phyloP scores from a whole-genome alignment of 2,888 invertebrate species.

The Aphrophora alni region DNA sequence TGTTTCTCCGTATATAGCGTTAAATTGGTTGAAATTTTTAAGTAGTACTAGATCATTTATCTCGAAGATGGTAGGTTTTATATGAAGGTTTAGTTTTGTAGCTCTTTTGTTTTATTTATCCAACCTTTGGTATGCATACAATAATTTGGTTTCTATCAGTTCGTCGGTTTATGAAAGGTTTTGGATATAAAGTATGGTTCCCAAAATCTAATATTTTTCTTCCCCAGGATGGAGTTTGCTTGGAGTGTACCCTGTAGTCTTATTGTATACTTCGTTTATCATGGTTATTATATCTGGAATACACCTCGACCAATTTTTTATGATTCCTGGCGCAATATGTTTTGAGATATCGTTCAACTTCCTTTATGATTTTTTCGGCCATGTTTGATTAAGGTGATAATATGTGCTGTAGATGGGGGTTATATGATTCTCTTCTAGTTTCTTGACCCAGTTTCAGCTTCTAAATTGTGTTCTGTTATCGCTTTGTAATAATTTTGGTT shows the following conservation, averaged over 20 bases:
- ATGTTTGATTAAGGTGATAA: background rate
- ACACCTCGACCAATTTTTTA: background rate
- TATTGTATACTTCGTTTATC: background rate
- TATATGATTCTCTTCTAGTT: too few species aligned
- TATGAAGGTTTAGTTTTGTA: background rate
- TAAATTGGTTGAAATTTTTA: background rate
- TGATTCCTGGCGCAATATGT: background rate
- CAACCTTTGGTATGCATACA: background rate
- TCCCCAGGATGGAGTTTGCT: background rate
- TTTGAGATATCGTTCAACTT: background rate
- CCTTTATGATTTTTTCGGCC: background rate
- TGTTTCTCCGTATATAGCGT: background rate
- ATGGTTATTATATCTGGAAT: background rate
- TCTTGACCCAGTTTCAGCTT: background rate
- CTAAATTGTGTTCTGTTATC: constrained; percentile 14
- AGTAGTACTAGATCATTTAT: background rate
- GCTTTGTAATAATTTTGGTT: background rate
- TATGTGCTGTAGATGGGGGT: background rate
- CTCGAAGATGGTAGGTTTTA: too few species aligned
- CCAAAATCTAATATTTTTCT: background rate
- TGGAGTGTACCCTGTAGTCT: constrained; percentile 17
- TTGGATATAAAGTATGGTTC: background rate
- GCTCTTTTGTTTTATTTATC: background rate
- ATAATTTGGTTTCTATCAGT: background rate
- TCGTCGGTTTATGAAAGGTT: background rate